Evolutionary conservation across 2,797 vertebrate genomes (phyloP), one percentile per base, ranked within the genome.

Genomic region (Karalla daura): DNA sequence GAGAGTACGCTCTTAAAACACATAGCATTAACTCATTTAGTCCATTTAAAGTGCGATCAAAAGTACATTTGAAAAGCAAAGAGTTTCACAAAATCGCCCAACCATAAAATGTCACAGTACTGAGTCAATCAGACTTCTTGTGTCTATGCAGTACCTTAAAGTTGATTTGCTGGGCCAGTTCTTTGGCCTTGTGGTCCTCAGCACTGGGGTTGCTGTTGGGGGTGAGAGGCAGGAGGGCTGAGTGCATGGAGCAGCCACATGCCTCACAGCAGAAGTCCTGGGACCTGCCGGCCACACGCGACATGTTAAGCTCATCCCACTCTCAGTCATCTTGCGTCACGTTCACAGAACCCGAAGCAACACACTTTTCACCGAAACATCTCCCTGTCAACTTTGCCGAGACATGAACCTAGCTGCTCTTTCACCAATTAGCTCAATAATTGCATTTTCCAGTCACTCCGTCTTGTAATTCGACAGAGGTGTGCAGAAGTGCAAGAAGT

Each of bases 261-360:
- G 89, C 82, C 79, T 98, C 98, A 86, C 98, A 99, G 89, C 92
- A 95, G 90, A 97, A 99, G 80, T 99, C 97, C 84, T 95, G 95
- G 73, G 98, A 99, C 86, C 98, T 99, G 85, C 28, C 50, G 36
- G 54, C n/a, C n/a, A n/a, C n/a, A n/a, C n/a, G n/a, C n/a, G n/a
- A n/a, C n/a, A n/a, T n/a, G n/a, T n/a, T n/a, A n/a, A n/a, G n/a
- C n/a, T n/a, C n/a, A n/a, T n/a, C n/a, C n/a, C n/a, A n/a, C n/a
- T n/a, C n/a, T n/a, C n/a, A n/a, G n/a, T n/a, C n/a, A n/a, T n/a
- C n/a, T n/a, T n/a, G n/a, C n/a, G n/a, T n/a, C n/a, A n/a, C n/a
- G n/a, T n/a, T n/a, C n/a, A n/a, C n/a, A n/a, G n/a, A n/a, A n/a
- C n/a, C n/a, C n/a, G n/a, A n/a, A n/a, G n/a, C n/a, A n/a, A n/a